A percentile compares a stretch with the other conserved stretches of the same genome.
These are phyloP conservation scores for Hippocampus mohnikei DNA, from an alignment of 2,113 vertebrate genomes.

Conservation along the genomic window DNA sequence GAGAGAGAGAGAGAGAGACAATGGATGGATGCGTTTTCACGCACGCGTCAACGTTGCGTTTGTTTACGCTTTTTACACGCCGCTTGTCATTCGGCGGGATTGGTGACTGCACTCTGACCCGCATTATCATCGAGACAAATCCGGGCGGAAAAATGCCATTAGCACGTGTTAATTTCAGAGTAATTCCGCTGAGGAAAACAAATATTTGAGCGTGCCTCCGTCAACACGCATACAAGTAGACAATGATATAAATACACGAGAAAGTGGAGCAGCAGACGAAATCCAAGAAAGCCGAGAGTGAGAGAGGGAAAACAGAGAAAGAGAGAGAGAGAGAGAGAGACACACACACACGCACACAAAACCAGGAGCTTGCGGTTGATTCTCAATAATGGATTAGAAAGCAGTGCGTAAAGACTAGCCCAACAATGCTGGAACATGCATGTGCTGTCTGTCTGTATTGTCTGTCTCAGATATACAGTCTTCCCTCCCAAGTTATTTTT, in stretches of 20 bases:
- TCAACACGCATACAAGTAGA: background rate
- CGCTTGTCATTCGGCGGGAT: background rate
- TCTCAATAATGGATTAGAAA: conserved; percentile 59
- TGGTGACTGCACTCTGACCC: background rate
- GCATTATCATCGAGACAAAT: background rate
- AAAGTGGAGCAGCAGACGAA: conserved; percentile 16
- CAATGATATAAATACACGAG: conserved; percentile 8
- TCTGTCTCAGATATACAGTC: background rate
- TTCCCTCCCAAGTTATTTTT: background rate
- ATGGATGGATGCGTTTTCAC: conserved; percentile 14
- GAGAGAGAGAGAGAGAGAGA: background rate
- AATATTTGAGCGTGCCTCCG: background rate
- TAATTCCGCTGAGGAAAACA: background rate
- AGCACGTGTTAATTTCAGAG: background rate
- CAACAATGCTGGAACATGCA: background rate
- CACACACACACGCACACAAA: conserved; percentile 25
- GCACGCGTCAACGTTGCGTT: background rate
- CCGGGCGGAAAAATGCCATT: background rate
- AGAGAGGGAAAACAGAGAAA: background rate
- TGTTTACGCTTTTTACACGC: background rate
- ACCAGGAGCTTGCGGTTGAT: conserved; percentile 39
- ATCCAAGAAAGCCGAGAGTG: background rate
- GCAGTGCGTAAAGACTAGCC: conserved; percentile 14
- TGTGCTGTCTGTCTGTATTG: background rate
- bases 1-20: background rate